These are phyloP conservation scores for Rhyzopertha dominica DNA, from an alignment of 1,140 invertebrate genomes.

Conservation along the genomic window DNA sequence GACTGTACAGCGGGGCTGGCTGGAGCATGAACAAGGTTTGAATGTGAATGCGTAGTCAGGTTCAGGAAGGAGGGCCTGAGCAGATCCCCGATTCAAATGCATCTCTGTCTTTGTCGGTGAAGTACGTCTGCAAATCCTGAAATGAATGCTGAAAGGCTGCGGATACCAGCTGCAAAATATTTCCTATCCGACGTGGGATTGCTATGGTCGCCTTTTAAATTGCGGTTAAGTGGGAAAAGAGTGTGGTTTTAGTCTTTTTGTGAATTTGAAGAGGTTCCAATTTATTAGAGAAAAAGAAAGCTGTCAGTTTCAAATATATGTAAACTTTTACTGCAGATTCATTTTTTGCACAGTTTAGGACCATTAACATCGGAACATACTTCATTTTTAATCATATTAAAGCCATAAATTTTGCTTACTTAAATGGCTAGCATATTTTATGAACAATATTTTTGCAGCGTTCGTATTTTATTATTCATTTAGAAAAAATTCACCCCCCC, in stretches of 20 bases:
- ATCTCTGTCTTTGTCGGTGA: too few relatives aligned
- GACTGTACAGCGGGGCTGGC: conserved; percentile 8
- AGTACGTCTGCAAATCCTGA: too few relatives aligned
- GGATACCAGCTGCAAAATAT: too few relatives aligned
- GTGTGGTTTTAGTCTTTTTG: too few relatives aligned
- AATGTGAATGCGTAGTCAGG: conserved; percentile 10
- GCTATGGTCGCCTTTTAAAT: conserved; percentile 4
- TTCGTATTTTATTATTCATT: neutral
- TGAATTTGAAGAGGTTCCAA: neutral
- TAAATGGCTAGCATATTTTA: conserved; percentile 1
- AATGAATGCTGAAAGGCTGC: neutral
- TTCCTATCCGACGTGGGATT: too few relatives aligned
- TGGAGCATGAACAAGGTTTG: conserved; percentile 2
- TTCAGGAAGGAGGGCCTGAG: neutral
- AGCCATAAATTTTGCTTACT: neutral
- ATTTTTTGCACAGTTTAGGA: neutral
- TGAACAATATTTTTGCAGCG: neutral
- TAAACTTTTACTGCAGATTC: neutral
- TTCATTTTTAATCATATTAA: conserved; percentile 6
- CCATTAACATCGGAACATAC: neutral
- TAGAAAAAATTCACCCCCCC: too few relatives aligned
- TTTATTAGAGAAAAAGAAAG: conserved; percentile 1
- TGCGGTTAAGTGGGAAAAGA: too few relatives aligned
- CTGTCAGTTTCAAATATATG: conserved; percentile 4
- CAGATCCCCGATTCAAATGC: too few relatives aligned